phyloP scores from a whole-genome alignment of 1,140 invertebrate genomes.

The Trichomalopsis sarcophagae region DNA sequence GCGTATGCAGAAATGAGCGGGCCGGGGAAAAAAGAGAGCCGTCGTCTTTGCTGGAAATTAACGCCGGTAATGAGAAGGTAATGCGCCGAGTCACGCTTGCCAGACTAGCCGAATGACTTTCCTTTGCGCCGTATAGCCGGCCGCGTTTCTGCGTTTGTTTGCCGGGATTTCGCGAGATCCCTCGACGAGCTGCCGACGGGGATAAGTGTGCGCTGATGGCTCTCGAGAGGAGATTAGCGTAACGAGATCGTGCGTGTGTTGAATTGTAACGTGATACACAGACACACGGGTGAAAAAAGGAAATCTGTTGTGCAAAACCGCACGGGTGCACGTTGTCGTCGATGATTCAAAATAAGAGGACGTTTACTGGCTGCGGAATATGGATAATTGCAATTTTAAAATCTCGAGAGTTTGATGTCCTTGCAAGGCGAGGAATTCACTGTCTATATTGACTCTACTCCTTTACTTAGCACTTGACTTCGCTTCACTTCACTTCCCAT shows the following conservation, averaged over 20 bases:
- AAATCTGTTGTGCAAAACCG: background rate
- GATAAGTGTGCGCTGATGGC: background rate
- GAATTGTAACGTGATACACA: background rate
- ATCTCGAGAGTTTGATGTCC: background rate
- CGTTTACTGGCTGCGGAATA: no score
- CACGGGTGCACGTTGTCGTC: no score
- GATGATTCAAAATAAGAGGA: no score
- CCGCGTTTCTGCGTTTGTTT: background rate
- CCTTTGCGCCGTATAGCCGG: background rate
- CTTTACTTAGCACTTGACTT: conserved; percentile 33
- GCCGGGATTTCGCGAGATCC: background rate
- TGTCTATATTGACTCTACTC: conserved; percentile 23
- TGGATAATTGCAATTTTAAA: no score
- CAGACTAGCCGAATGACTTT: conserved; percentile 42
- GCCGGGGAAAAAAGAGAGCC: background rate
- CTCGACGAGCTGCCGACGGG: background rate
- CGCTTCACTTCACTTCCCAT: conserved; percentile 17
- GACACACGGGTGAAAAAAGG: background rate
- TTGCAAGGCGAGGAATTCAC: conserved; percentile 23
- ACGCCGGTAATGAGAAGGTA: conserved; percentile 50
- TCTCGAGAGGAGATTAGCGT: background rate
- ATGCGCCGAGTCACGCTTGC: conserved; percentile 52
- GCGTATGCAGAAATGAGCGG: conserved; percentile 43
- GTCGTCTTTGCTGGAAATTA: conserved; percentile 46
- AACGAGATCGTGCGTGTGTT: conserved; percentile 9